Conservation (phyloP, 2,113 vertebrate genomes). For the Tonatia bakeri region DNA sequence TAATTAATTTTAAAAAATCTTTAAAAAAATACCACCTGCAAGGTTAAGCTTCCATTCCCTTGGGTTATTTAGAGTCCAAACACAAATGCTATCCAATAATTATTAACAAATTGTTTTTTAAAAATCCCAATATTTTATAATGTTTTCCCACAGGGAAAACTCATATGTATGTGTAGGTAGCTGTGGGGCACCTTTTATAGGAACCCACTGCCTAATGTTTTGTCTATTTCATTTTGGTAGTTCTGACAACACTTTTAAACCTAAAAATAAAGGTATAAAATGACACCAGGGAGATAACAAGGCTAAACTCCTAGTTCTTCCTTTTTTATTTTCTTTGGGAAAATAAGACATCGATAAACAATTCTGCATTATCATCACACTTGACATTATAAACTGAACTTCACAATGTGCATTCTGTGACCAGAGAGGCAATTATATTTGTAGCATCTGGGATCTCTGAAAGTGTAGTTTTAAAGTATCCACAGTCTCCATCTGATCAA, state of each 20-base stretch:
- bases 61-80: neutral
- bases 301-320: neutral
- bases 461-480: neutral
- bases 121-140: neutral
- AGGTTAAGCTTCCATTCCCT: neutral
- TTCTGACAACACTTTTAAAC: neutral
- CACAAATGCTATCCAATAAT: neutral
- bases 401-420: neutral
- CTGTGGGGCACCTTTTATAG: neutral
- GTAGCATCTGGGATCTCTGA: neutral
- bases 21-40: neutral
- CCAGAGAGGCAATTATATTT: neutral
- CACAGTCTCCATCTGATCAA: neutral
- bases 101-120: neutral
- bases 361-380: neutral
- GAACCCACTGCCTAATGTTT: neutral
- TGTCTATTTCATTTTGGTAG: neutral
- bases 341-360: neutral
- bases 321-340: constrained; percentile 5
- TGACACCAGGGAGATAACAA: neutral
- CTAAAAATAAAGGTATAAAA: neutral
- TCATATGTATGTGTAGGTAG: neutral
- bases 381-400: neutral
- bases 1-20: too few species aligned
- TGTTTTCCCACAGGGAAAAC: neutral